Evolutionary conservation across 2,797 vertebrate genomes (phyloP).

Genomic region (Neosilurus hyrtlii): DNA sequence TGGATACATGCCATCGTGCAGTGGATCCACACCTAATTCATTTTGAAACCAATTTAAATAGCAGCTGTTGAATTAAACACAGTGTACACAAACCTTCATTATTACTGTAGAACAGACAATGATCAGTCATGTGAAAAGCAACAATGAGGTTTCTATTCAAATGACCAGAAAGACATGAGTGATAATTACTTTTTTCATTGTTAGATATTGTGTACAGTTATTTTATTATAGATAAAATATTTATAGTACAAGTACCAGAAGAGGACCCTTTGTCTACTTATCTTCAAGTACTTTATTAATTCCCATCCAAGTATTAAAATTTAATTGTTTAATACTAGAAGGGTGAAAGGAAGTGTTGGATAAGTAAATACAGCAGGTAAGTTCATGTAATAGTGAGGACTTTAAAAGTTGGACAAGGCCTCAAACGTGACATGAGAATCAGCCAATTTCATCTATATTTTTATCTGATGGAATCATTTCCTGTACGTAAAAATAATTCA

Average conservation of each 20-base stretch:
- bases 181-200: background rate
- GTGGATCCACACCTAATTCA: background rate
- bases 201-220: too few species aligned
- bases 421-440: background rate
- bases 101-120: background rate
- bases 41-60: background rate
- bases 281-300: background rate
- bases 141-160: background rate
- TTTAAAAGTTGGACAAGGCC: background rate
- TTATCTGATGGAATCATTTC: background rate
- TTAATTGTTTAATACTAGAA: background rate
- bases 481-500: background rate
- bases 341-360: background rate
- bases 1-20: background rate
- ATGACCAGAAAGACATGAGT: background rate
- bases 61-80: background rate
- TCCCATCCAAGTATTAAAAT: background rate
- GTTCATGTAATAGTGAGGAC: background rate
- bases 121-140: background rate
- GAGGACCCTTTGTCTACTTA: background rate
- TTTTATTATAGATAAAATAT: background rate
- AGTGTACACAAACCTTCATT: background rate
- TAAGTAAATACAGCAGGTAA: background rate
- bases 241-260: background rate
- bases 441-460: background rate